Base-by-base conservation (phyloP, 2,113 vertebrate species). In the Plecturocebus donacophilus region DNA sequence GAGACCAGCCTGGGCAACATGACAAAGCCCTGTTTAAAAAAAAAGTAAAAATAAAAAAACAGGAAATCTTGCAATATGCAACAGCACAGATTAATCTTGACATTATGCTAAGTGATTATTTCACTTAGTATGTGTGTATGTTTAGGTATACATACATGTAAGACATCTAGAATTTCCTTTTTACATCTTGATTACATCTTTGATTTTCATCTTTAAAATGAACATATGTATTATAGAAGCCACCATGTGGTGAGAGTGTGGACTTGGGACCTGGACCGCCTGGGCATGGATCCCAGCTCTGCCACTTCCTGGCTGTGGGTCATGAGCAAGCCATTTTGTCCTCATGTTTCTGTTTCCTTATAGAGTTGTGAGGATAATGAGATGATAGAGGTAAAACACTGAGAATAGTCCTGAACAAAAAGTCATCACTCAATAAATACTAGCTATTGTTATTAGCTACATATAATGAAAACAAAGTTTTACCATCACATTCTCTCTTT, bases 391-490 rank as follows among this genome's bases (percentile, higher is more conserved):
- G 40, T 47, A 42, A 80, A 90, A 45, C 54, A 40, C 32, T 45
- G 47, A 66, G 61, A 82, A 68, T 9, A 45, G 58, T 42, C 25
- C 23, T 42, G n/a, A 83, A 35, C 56, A 58, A 9, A 96, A 56
- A 45, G 3, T 61, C 81, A 49, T 77, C 73, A 61, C 40, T 89
- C 89, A 93, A 23, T n/a, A 89, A 86, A 86, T 61, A 80, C 64
- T 27, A 96, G 56, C 82, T 70, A 85, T 68, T 86, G 64, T 27
- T 76, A 58, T 32, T 73, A n/a, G 25, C 79, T 66, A 45, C 49
- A 54, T 75, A 52, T 21, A 73, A 68, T 38, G 70, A 93, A 94
- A 95, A 86, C 82, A 75, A 87, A 87, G 40, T 68, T 75, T 91
- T 64, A 25, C 77, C 71, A 76, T 47, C 56, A 49, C 76, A 70